Conservation (phyloP, 2,113 vertebrate species). For the Etheostoma spectabile region DNA sequence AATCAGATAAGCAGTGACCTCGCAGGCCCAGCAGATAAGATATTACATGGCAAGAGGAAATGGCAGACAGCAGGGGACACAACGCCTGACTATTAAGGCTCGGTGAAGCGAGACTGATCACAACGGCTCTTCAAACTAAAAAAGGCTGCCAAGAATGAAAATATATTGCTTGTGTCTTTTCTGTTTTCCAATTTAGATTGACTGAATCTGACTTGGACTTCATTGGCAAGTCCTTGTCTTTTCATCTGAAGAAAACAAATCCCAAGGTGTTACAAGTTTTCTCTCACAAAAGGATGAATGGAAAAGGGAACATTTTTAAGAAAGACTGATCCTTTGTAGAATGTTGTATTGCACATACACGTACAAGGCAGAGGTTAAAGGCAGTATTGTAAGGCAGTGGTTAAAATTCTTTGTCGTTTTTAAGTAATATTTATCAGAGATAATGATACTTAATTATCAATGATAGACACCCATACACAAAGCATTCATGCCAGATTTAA, state of each 20-base stretch:
- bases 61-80: conserved; percentile 67
- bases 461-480: conserved; percentile 30
- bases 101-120: conserved; percentile 76
- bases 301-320: neutral
- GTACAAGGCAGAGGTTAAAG: neutral
- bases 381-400: neutral
- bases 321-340: neutral
- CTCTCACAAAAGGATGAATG: conserved; percentile 4
- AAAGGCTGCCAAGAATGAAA: conserved; percentile 63
- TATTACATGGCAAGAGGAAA: conserved; percentile 77
- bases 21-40: conserved; percentile 75
- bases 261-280: conserved; percentile 19
- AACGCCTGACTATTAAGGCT: conserved; percentile 69
- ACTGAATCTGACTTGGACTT: conserved; percentile 49
- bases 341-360: neutral
- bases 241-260: conserved; percentile 22
- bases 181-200: conserved; percentile 42
- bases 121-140: conserved; percentile 60
- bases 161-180: conserved; percentile 45
- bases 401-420: neutral
- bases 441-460: conserved; percentile 6
- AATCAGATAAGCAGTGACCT: conserved; percentile 84
- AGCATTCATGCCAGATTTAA: conserved; percentile 40
- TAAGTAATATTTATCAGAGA: neutral
- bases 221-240: conserved; percentile 26